Evolutionary conservation across 2,113 vertebrate species (phyloP), one percentile per base, ranked within the genome.

Genomic region (Mastomys natalensis): DNA sequence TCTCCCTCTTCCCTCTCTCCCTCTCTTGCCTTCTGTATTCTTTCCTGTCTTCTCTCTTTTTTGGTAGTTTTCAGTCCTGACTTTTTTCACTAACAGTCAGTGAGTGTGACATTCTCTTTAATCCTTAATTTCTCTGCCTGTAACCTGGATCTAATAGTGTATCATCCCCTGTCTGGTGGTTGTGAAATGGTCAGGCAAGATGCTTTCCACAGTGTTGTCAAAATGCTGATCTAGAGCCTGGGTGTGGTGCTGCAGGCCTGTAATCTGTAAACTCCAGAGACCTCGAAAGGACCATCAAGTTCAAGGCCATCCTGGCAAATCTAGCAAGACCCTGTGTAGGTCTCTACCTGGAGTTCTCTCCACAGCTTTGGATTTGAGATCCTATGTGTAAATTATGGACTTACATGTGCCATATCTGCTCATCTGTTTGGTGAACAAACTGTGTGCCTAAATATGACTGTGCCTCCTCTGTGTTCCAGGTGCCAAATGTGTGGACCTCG

Each of bases 401-500:
- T 37, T 3, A 0, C 0, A 8, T 48, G 37, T 58, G 3, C 6
- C 1, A 5, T 43, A 9, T 66, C 70, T 48, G 55, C 7, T 1
- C 10, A 31, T 45, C 22, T 84, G 40, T 15, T 40, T 3, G 10
- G 91, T 78, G 87, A 85, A 15, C 12, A 13, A 5, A 31, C 66
- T 0, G 19, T 68, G n/a, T 40, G 70, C 53, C 24, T 5, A 24
- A 1, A 2, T 11, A 9, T 68, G 43, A 85, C 19, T 6, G 10
- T 26, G 7, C 2, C 1, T 31, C 45, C 94, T 22, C 74, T 73
- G 31, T 95, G 89, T 96, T 98, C 64, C 97, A 99, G 99, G 99
- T 96, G 99, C 99, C 73, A 99, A 98, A 93, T 99, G 99, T 55
- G 98, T 99, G 0, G 99, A 99, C 94, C 99, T 99, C 68, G 99